Conservation (phyloP, 1,140 invertebrate genomes). For the Ruditapes philippinarum region DNA sequence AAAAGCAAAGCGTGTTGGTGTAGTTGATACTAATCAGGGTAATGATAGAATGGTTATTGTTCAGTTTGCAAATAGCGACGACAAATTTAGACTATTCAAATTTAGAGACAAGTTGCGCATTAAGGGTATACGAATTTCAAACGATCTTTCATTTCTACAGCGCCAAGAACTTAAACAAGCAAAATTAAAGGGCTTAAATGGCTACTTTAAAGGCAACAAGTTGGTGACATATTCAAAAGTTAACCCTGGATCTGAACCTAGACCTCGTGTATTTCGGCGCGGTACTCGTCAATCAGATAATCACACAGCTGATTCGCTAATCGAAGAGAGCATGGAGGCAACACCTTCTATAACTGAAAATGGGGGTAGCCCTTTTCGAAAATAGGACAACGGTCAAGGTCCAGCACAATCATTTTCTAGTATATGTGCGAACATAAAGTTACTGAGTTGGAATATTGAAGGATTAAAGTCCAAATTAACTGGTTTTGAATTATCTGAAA, state of each 20-base stretch:
- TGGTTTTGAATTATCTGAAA: background rate
- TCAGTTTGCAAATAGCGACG: background rate
- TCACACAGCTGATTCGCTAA: background rate
- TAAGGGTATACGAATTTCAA: conserved; percentile 26
- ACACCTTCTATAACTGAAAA: background rate
- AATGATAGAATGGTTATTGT: background rate
- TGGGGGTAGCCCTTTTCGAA: background rate
- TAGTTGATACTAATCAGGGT: background rate
- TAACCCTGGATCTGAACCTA: background rate
- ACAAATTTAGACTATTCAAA: conserved; percentile 28
- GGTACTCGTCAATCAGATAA: background rate
- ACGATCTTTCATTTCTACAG: conserved; percentile 30
- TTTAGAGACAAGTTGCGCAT: background rate
- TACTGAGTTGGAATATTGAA: conserved; percentile 37
- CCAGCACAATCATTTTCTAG: background rate
- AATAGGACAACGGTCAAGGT: background rate
- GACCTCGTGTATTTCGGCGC: background rate
- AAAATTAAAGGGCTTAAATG: background rate
- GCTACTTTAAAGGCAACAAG: conserved; percentile 22
- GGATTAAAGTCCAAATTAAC: conserved; percentile 9
- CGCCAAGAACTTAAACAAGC: background rate
- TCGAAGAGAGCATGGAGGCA: background rate
- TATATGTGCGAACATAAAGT: background rate
- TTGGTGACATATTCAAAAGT: background rate
- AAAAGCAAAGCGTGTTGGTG: background rate